Evolutionary conservation across 2,113 vertebrate genomes (phyloP), one percentile per base, ranked within the genome.

Genomic region (Oryzias curvinotus): DNA sequence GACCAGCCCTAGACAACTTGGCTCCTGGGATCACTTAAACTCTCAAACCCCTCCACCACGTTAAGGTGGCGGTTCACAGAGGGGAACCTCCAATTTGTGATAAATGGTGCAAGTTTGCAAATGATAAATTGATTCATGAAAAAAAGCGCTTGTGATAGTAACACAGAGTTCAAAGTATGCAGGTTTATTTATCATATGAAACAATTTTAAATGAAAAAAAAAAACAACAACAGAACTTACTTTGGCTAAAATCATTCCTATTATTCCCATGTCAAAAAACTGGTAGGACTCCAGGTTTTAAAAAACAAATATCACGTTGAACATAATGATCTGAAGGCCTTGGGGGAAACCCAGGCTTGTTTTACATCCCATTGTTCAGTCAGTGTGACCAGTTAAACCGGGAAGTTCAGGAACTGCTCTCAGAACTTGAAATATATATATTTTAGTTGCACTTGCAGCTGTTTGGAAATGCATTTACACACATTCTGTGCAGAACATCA

Each of bases 291-390:
- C 71, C 75, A 74, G 76, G 76, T 80, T 63, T 67, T 56, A 6
- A 52, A 75, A 83, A 82, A 80, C 71, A 84, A 73, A 74, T 68
- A 60, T 2, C 41, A 41, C 16, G 57, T 50, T 61, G 74, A 70
- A 78, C 75, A 58, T 64, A 59, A 68, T 86, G 82, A 86, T 71
- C 70, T 65, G 52, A 30, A 57, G 65, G 78, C 73, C 66, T 58
- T 56, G 16, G 85, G 87, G 87, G 79, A 85, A 89, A 71, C 83
- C 87, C 87, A 47, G 75, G 54, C 71, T 62, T 46, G 42, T 75
- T 84, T 73, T 71, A 69, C 73, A 46, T 78, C 62, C 70, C 55
- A 78, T 88, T 87, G 85, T 87, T 85, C 61, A 17, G 43, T 64
- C 56, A n/a, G 36, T 51, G 63, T 18, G 57, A 87, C 85, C 78